These are phyloP conservation scores for Emydoidea blandingii DNA, from an alignment of 2,797 vertebrate species.

Conservation along the genomic window DNA sequence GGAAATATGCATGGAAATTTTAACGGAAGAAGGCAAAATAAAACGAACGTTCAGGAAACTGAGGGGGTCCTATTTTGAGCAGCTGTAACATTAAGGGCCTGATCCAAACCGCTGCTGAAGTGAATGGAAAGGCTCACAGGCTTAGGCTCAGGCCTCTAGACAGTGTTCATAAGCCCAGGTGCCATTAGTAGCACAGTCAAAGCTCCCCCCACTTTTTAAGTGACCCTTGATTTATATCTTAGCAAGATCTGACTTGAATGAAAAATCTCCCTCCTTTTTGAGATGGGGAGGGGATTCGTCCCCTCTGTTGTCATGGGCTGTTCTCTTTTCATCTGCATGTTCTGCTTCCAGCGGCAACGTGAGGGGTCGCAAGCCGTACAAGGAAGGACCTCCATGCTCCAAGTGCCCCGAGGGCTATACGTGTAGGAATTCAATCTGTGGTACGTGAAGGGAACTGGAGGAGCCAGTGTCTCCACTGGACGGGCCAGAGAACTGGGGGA, in stretches of 20 bases:
- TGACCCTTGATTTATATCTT: not conserved
- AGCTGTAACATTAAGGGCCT: not conserved
- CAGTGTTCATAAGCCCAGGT: rapidly evolving
- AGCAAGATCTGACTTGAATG: not conserved
- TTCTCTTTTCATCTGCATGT: not conserved
- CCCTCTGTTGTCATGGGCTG: not conserved
- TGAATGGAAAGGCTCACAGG: not conserved
- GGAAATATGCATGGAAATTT: not conserved
- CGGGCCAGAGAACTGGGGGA: not conserved
- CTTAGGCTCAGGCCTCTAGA: not conserved
- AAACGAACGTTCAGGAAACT: not conserved
- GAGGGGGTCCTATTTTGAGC: not conserved
- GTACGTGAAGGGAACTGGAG: constrained; percentile 31
- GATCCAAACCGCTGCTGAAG: not conserved
- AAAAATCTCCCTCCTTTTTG: not conserved
- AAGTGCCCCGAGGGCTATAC: constrained; percentile 66
- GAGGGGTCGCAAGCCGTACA: constrained; percentile 74
- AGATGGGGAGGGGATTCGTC: not conserved
- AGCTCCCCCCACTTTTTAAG: not conserved
- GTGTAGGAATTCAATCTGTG: constrained; percentile 77
- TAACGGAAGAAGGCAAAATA: not conserved
- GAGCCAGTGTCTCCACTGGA: rapidly evolving
- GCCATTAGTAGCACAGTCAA: not conserved
- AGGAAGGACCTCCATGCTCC: constrained; percentile 71
- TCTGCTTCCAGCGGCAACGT: constrained; percentile 78